These are phyloP conservation scores for Eilema sororculum DNA, from an alignment of 2,888 invertebrate species.

Conservation along the genomic window DNA sequence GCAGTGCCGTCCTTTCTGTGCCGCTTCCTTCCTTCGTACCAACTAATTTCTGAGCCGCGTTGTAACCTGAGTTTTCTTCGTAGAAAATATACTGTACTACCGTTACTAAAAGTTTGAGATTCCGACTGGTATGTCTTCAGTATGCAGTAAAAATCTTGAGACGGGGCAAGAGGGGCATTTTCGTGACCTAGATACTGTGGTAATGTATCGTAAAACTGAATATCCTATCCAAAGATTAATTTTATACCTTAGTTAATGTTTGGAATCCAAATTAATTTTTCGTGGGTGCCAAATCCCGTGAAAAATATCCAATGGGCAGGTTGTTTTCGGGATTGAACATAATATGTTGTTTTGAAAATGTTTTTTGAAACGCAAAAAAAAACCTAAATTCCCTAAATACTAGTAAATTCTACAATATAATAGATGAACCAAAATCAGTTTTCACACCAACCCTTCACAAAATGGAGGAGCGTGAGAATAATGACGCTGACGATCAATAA, in stretches of 20 bases:
- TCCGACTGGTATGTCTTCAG: neutral
- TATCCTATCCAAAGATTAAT: neutral
- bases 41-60: neutral
- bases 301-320: no score
- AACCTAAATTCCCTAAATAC: no score
- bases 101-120: neutral
- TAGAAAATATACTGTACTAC: neutral
- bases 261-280: no score
- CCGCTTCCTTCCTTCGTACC: neutral
- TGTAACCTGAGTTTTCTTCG: neutral
- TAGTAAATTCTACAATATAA: neutral
- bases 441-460: neutral
- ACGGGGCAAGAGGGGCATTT: neutral
- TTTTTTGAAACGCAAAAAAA: neutral
- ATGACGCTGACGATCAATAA: constrained; percentile 6
- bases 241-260: no score
- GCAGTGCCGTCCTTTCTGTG: neutral
- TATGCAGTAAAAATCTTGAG: neutral
- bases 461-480: neutral
- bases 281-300: no score
- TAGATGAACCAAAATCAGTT: neutral
- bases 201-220: neutral
- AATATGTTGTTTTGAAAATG: neutral
- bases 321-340: neutral
- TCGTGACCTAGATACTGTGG: neutral